Evolutionary conservation across 2,888 invertebrate genomes (phyloP).

Genomic region (Polydesmus complanatus): DNA sequence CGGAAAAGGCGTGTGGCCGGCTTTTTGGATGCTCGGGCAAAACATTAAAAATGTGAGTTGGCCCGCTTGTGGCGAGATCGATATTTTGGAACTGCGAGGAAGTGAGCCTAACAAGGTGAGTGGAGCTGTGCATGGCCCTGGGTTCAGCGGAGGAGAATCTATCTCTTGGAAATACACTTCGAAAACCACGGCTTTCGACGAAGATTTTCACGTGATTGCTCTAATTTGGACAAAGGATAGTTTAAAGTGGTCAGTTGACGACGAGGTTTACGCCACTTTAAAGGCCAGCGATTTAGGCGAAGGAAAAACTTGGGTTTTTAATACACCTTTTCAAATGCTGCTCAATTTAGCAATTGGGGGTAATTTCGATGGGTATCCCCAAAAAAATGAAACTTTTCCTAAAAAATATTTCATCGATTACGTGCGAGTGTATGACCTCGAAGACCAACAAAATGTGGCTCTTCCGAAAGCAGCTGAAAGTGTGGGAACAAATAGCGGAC

Average conservation of each 20-base stretch:
- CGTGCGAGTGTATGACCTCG: conserved; percentile 3
- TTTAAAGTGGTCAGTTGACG: not conserved
- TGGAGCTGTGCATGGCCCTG: not conserved
- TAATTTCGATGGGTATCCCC: not conserved
- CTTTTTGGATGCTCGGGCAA: not conserved
- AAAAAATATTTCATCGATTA: not conserved
- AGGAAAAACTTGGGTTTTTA: not conserved
- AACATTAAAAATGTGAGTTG: not conserved
- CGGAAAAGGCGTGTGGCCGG: not conserved
- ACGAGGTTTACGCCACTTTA: not conserved
- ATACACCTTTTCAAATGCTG: not conserved
- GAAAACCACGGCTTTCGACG: too few species aligned
- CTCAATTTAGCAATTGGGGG: not conserved
- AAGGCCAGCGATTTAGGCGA: not conserved
- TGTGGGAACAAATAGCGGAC: too few species aligned
- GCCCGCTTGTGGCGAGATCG: not conserved
- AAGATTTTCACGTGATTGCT: not conserved
- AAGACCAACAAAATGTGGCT: too few species aligned
- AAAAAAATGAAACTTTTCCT: not conserved
- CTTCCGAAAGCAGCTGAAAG: too few species aligned
- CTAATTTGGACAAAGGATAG: not conserved
- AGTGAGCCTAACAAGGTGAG: not conserved
- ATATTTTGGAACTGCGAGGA: not conserved
- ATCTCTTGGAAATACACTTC: not conserved
- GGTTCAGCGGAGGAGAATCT: not conserved